Base-by-base conservation (phyloP, 2,888 invertebrate genomes). In the Hyppa rectilinea region DNA sequence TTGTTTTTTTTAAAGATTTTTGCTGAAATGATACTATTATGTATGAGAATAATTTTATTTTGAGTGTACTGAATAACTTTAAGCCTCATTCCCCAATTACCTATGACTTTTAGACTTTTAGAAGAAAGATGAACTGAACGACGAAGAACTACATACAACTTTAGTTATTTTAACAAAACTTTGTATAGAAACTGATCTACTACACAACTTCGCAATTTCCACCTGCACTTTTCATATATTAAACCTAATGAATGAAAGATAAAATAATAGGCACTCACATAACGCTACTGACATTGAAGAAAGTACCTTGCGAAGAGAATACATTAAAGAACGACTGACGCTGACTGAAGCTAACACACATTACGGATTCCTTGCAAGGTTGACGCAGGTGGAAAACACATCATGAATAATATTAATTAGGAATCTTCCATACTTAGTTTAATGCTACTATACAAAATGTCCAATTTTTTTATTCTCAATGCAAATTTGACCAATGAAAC, bases 171-270 rank as follows among this genome's bases (percentile, higher is more conserved):
- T 45, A 52, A 40, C 34, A 58, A 60, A 68, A 52, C 2, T 14
- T 4, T 50, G 10, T 61, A n/a, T 12, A 52, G 4, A 38, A 23
- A 45, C 29, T 20, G 43, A 50, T 45, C 29, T 36, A 45, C 53
- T 55, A 40, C 29, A 40, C 52, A 55, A 49, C 31, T 58, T 7
- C 10, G 26, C 56, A 59, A 34, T 55, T 73, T 23, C 26, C 68
- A 73, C 67, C 38, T 68, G 78, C 78, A 78, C 73, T 61, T 47
- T 68, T 64, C 20, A 29, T 56, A 29, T 56, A 45, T 47, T 23
- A 40, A 53, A 66, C 7, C 40, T 20, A 45, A 40, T 29, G 29
- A 62, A 40, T 56, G n/a, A 67, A 38, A 34, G 0, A 60, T 17
- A n/a, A 66, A 43, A 52, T 36, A 36, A 72, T 52, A 77, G 43